Base-by-base conservation (phyloP, 2,797 vertebrate species). In the Cichlasoma orientale region DNA sequence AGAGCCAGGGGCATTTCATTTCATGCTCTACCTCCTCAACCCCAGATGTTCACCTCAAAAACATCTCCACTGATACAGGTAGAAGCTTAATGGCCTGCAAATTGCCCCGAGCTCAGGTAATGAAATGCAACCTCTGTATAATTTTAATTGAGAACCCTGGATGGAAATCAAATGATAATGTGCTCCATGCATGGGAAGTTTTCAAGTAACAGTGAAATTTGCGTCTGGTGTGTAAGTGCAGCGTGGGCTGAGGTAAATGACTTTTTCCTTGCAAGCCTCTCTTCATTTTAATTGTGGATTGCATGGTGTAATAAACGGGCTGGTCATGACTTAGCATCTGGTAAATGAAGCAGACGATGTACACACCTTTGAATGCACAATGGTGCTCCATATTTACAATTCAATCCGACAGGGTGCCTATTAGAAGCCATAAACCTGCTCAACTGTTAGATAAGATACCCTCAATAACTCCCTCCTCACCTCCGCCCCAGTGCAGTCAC, bases 1-100 rank as follows among this genome's bases (percentile, higher is more conserved):
- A 88, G 85, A 93, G 89, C 92, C 89, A 75, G 89, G 88, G 90
- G 92, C 93, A 90, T 95, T 94, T 95, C 91, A 95, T 95, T 95
- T 96, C 94, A 95, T 94, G 92, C 93, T 94, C 91, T 91, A 92
- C 93, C 91, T 95, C 92, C 92, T 94, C 94, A 95, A 94, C 93
- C 94, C 95, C 95, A 96, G 95, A 95, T 96, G 95, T 96, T 96
- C 94, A 94, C 95, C 94, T 94, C 89, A 83, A 93, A 95, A 95
- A 94, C 89, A 94, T 95, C 91, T 93, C 93, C 93, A 83, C 88
- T 90, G 93, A 93, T 93, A 94, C 94, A 96, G 93, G 94, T 95
- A 94, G 91, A 77, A 82, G 90, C 90, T 94, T 96, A 95, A 96
- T 96, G 95, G 92, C 89, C 94, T 90, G 89, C 91, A 95, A 93